phyloP scores from a whole-genome alignment of 2,888 invertebrate genomes.

The Synanthedon formicaeformis region DNA sequence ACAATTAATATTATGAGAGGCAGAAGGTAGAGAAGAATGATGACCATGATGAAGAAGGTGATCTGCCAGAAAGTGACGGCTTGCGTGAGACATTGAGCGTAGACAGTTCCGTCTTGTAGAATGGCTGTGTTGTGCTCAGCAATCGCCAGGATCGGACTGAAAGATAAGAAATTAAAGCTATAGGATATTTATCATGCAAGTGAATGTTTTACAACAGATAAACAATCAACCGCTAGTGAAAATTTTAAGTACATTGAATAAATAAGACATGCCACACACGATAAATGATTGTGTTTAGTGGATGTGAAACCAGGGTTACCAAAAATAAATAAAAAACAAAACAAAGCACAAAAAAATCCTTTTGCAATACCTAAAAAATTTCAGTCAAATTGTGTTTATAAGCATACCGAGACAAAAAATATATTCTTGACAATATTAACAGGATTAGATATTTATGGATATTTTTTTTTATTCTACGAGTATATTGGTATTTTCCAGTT shows the following conservation, averaged over 20 bases:
- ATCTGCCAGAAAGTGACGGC: constrained; percentile 82
- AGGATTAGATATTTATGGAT: too few relatives aligned
- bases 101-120: constrained; percentile 77
- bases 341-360: too few relatives aligned
- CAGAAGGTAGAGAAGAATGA: constrained; percentile 82
- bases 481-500: too few relatives aligned
- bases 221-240: constrained; percentile 1
- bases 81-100: constrained; percentile 83
- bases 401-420: too few relatives aligned
- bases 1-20: constrained; percentile 84
- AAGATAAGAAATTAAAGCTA: constrained; percentile 55
- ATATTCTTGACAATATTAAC: too few relatives aligned
- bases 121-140: constrained; percentile 78
- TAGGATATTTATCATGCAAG: background rate
- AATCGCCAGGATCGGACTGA: constrained; percentile 82
- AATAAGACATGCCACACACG: background rate
- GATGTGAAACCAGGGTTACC: too few relatives aligned
- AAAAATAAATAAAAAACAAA: too few relatives aligned
- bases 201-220: constrained; percentile 1
- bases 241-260: constrained; percentile 2
- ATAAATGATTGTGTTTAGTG: too few relatives aligned
- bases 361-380: too few relatives aligned
- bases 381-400: too few relatives aligned
- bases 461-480: too few relatives aligned
- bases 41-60: constrained; percentile 82